Base-by-base conservation (phyloP, 2,888 invertebrate species). In the Drosophila putrida region DNA sequence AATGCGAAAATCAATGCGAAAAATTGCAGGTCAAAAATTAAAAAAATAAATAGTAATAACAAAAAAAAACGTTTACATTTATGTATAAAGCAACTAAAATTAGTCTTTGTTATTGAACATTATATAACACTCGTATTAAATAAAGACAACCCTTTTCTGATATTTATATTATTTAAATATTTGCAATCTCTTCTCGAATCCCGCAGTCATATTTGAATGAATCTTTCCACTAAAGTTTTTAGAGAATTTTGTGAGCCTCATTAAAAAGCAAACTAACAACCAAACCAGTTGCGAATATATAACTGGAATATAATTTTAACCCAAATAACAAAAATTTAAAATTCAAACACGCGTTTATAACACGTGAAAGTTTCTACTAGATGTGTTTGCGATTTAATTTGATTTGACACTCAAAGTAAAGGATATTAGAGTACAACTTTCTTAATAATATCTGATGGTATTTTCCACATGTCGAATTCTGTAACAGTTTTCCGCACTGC, bases 201-300 rank as follows among this genome's bases (percentile, higher is more conserved):
- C 15, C 27, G 27, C 27, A 27, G 4, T 15, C 55, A 46, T 36
- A 13, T 15, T 38, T 31, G 13, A 47, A 47, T 47, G 36, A n/a
- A 62, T 20, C 10, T 27, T 4, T 8, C 33, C 6, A 25, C 10
- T 10, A 11, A 25, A 41, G 15, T 53, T 43, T 50, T 20, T 10
- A 11, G 1, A 33, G 38, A 9, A 41, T 57, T 41, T 57, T 15
- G 25, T 66, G 49, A 44, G 54, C 59, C 49, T 65, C 39, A 80
- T 63, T 71, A 41, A 54, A 72, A 62, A 50, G 35, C 8, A 35
- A 41, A 54, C 28, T 35, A 66, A 46, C 49, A 53, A 49, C 63
- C 10, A 86, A 83, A 83, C 87, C 78, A 65, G 89, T 88, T 88
- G 54, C 51, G 47, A 73, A 62, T 71, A 72, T 57, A 39, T 62